phyloP scores from a whole-genome alignment of 2,888 invertebrate species.

The Calephelis perditalis region DNA sequence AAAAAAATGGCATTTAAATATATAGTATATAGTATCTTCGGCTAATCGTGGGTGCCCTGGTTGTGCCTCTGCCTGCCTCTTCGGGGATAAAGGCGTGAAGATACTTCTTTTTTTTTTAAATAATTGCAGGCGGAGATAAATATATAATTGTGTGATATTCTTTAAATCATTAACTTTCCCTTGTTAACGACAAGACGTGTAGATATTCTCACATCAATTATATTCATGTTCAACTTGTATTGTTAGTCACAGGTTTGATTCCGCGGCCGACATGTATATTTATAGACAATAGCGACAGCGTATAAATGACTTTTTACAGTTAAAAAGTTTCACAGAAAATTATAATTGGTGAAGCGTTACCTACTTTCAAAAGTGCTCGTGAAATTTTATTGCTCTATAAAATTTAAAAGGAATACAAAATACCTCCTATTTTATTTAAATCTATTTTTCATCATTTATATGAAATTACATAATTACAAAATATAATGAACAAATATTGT shows the following conservation, averaged over 20 bases:
- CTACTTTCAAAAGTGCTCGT: conserved; percentile 14
- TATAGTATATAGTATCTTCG: no score
- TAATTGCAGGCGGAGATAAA: background rate
- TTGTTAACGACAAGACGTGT: conserved; percentile 15
- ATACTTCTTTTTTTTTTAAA: no score
- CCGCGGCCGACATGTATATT: conserved; percentile 17
- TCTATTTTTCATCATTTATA: no score
- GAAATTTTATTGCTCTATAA: conserved; percentile 31
- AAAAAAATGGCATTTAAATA: no score
- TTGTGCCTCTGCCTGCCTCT: no score
- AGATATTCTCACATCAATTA: conserved; percentile 24
- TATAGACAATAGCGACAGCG: conserved; percentile 12
- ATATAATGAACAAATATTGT: no score
- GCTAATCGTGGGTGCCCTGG: no score
- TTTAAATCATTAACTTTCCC: conserved; percentile 24
- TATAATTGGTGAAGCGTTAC: background rate
- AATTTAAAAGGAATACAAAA: no score
- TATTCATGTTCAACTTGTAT: conserved; percentile 18
- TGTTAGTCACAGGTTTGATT: conserved; percentile 12
- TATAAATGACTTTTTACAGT: background rate
- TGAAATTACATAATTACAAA: no score
- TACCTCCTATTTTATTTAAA: no score
- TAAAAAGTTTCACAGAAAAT: conserved; percentile 10
- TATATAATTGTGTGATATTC: conserved; percentile 13
- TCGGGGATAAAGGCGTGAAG: no score